Base-by-base conservation (phyloP, 2,113 vertebrate genomes). In the Pycnonotus jocosus region DNA sequence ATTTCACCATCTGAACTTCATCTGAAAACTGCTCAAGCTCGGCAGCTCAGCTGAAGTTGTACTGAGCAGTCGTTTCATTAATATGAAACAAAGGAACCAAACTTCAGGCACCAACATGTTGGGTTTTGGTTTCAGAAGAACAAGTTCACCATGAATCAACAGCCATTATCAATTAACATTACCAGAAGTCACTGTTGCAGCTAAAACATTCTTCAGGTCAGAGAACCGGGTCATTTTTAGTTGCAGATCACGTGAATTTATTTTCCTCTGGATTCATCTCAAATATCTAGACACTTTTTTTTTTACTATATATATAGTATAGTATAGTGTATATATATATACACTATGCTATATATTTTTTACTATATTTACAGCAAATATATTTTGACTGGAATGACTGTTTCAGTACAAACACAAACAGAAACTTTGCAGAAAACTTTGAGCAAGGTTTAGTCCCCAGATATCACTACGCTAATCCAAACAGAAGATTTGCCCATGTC, bases 31-130 rank as follows among this genome's bases (percentile, higher is more conserved):
- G 44, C 35, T 80, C 54, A 24, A 50, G 44, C 56, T 82, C 81
- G 91, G 61, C 50, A 92, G 61, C 74, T 37, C 72, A 38, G 45
- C 35, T 78, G 72, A 92, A 70, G 62, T 30, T 44, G 42, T 25
- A 51, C 25, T 28, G 44, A 83, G 31, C 31, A 81, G 48, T 81
- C 0, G 0, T 72, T 70, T 44, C 60, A 45, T 61, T 71, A 80
- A 31, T 38, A 79, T 92, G 47, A 89, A 89, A 92, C 21, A 51
- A 4, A 94, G 97, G 96, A 98, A 98, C 93, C 61, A 95, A 93
- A 93, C 82, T 97, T 97, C 97, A 98, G 97, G 97, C 97, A 98
- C 88, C 95, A 96, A 93, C 97, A 80, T 57, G 97, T 96, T 97
- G 96, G 97, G 92, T 95, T 98, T 97, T 91, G 95, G 94, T 97